These are phyloP conservation scores for Notocelia uddmanniana DNA, from an alignment of 2,888 invertebrate genomes.

Conservation along the genomic window DNA sequence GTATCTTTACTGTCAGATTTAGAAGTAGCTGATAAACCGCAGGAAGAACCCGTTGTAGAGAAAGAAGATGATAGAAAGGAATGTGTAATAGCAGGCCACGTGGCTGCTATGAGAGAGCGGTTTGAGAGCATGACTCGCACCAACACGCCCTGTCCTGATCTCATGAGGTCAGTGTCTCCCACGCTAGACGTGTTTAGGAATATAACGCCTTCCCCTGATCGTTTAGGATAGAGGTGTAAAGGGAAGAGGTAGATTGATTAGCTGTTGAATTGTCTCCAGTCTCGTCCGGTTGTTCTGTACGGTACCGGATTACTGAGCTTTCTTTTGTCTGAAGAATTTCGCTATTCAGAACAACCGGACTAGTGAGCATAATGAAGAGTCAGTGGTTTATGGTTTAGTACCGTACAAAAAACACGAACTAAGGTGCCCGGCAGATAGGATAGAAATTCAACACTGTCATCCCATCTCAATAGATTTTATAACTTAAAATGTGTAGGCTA, in stretches of 20 bases:
- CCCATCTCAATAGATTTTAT: neutral
- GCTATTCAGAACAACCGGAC: neutral
- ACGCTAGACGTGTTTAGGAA: slow-evolving; percentile 68
- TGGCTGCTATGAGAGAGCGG: slow-evolving; percentile 82
- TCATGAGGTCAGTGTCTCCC: slow-evolving; percentile 65
- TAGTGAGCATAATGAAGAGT: neutral
- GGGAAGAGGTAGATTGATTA: slow-evolving; percentile 27
- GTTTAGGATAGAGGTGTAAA: slow-evolving; percentile 55
- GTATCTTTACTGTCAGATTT: slow-evolving; percentile 71
- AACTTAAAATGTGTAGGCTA: neutral
- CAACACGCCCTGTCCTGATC: slow-evolving; percentile 75
- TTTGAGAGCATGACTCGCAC: slow-evolving; percentile 82
- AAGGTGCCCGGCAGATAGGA: neutral
- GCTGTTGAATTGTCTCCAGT: neutral
- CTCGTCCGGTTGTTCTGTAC: neutral
- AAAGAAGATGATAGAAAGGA: slow-evolving; percentile 63
- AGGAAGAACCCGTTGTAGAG: slow-evolving; percentile 59
- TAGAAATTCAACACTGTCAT: neutral
- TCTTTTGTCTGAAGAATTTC: neutral
- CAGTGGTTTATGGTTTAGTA: neutral
- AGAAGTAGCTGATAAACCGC: slow-evolving; percentile 60
- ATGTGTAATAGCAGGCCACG: slow-evolving; percentile 78
- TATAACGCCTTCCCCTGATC: slow-evolving; percentile 73
- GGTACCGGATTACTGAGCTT: neutral
- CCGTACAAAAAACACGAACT: neutral